Percentiles rank a stretch among this genome's conserved stretches.
phyloP scores from a whole-genome alignment of 2,113 vertebrate species.

The Budorcas taxicolor region DNA sequence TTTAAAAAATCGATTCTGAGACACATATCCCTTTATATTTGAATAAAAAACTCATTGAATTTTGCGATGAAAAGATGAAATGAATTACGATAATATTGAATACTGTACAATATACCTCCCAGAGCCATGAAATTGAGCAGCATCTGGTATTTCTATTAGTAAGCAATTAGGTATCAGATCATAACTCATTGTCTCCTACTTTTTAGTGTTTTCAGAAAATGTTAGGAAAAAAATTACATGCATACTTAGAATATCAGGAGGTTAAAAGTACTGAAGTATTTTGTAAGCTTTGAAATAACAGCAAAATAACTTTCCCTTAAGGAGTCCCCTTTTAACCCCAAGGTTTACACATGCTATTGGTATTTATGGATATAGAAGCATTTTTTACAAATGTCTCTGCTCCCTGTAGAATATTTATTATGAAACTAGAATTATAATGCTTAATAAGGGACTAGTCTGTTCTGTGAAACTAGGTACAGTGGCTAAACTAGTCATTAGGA shows the following conservation, averaged over 20 bases:
- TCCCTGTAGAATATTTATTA: background rate
- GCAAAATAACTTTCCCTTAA: background rate
- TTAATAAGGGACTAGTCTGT: background rate
- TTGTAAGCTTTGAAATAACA: constrained; percentile 18
- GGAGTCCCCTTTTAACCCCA: background rate
- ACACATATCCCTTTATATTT: background rate
- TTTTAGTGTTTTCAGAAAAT: constrained; percentile 37
- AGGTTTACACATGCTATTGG: background rate
- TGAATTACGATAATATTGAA: background rate
- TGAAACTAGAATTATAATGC: background rate
- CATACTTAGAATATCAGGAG: background rate
- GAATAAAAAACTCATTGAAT: background rate
- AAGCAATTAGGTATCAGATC: background rate
- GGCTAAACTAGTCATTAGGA: background rate
- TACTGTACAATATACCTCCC: background rate
- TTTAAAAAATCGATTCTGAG: background rate
- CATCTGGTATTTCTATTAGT: constrained; percentile 2
- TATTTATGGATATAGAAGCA: constrained; percentile 25
- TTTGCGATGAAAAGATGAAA: background rate
- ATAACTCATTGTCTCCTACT: background rate
- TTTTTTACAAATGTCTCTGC: background rate
- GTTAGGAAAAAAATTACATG: background rate
- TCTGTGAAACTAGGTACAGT: constrained; percentile 29
- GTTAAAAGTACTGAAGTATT: background rate
- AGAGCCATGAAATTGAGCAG: background rate